Evolutionary conservation across 2,888 invertebrate species (phyloP).

Genomic region (Yponomeuta evonymella): DNA sequence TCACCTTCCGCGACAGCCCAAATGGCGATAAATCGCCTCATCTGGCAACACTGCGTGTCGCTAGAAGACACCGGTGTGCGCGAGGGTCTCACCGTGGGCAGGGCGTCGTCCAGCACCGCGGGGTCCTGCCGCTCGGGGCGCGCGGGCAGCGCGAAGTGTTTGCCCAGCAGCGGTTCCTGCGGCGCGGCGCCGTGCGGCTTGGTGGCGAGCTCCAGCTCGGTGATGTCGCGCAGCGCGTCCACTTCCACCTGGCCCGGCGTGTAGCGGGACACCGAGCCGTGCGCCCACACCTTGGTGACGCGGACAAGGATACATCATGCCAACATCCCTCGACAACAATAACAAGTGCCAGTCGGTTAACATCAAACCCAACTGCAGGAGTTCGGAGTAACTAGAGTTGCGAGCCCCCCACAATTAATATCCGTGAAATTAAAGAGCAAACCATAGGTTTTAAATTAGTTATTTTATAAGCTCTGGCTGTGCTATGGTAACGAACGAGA

Average conservation of each 20-base stretch:
- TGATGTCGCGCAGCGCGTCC: conserved; percentile 57
- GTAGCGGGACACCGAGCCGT: conserved; percentile 67
- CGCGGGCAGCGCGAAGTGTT: conserved; percentile 72
- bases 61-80: not conserved
- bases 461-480: too few relatives aligned
- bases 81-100: conserved; percentile 53
- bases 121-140: conserved; percentile 65
- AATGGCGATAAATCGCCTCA: too few relatives aligned
- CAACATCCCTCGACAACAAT: too few relatives aligned
- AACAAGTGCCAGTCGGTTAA: too few relatives aligned
- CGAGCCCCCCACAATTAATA: too few relatives aligned
- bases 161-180: conserved; percentile 75
- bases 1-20: too few relatives aligned
- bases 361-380: too few relatives aligned
- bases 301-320: not conserved
- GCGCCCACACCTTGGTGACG: conserved; percentile 55
- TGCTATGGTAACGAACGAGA: too few relatives aligned
- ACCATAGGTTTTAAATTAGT: too few relatives aligned
- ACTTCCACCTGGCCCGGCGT: conserved; percentile 65
- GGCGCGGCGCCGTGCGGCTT: conserved; percentile 74
- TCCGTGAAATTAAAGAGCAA: too few relatives aligned
- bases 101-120: conserved; percentile 77
- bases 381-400: too few relatives aligned
- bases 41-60: not conserved
- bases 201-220: conserved; percentile 53